Conservation (phyloP, 2,113 vertebrate genomes). For the Cyphomyrus plagiostoma region DNA sequence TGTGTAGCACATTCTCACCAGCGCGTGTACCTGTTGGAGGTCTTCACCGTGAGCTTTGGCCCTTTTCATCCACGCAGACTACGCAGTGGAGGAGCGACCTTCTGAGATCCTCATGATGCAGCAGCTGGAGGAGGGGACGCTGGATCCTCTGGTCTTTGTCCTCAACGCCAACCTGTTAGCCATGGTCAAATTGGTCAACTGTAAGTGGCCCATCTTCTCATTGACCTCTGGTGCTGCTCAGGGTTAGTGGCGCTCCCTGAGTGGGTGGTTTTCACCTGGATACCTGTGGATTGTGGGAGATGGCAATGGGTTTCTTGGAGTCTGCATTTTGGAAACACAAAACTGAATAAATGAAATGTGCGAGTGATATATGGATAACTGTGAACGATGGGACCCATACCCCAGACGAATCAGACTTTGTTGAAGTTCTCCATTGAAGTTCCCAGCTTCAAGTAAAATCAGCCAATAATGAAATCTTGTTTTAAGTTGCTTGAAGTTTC, state of each 20-base stretch:
- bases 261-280: background rate
- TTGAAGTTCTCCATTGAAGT: background rate
- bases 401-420: background rate
- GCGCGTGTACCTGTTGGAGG: background rate
- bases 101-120: slow-evolving; percentile 92
- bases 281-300: background rate
- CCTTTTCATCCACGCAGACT: slow-evolving; percentile 63
- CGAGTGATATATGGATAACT: background rate
- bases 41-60: background rate
- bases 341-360: background rate
- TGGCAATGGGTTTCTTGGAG: background rate
- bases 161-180: slow-evolving; percentile 96
- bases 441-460: background rate
- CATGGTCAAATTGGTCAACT: slow-evolving; percentile 98
- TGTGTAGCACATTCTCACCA: background rate
- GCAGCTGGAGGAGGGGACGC: slow-evolving; percentile 88
- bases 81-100: slow-evolving; percentile 91
- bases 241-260: background rate
- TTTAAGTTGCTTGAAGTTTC: too few species aligned
- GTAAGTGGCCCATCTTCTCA: slow-evolving; percentile 64
- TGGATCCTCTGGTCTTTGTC: slow-evolving; percentile 92
- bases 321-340: background rate
- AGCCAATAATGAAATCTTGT: background rate
- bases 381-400: background rate
- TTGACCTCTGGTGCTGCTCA: background rate